phyloP scores from a whole-genome alignment of 2,797 vertebrate genomes.

The Trematomus bernacchii region DNA sequence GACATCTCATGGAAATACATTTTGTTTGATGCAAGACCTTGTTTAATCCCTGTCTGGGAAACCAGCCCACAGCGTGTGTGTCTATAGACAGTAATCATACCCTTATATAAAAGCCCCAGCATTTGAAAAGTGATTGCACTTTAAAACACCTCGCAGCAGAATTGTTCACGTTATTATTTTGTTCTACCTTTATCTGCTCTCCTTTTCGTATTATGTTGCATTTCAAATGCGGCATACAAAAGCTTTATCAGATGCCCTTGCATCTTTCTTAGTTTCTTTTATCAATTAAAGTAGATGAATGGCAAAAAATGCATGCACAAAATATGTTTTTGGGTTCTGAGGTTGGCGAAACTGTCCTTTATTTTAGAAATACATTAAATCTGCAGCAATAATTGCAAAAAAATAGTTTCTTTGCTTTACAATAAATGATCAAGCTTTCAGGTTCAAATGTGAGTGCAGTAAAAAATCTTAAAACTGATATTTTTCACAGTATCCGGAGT shows the following conservation, averaged over 20 bases:
- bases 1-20: slow-evolving; percentile 19
- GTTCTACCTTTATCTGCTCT: slow-evolving; percentile 31
- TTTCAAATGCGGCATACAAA: slow-evolving; percentile 26
- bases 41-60: slow-evolving; percentile 45
- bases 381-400: not conserved
- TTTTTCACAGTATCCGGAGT: not conserved
- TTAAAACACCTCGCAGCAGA: slow-evolving; percentile 22
- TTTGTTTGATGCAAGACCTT: slow-evolving; percentile 23
- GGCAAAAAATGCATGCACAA: not conserved
- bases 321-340: not conserved
- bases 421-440: slow-evolving; percentile 10
- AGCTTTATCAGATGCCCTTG: not conserved
- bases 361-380: not conserved
- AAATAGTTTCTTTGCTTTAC: slow-evolving; percentile 1
- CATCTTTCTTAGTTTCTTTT: not conserved
- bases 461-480: not conserved
- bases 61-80: slow-evolving; percentile 27
- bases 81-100: slow-evolving; percentile 40
- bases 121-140: slow-evolving; percentile 46
- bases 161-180: slow-evolving; percentile 41
- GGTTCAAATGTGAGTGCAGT: not conserved
- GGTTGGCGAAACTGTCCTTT: not conserved
- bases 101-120: slow-evolving; percentile 39
- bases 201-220: slow-evolving; percentile 19
- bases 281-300: not conserved